Conservation (phyloP, 2,113 vertebrate genomes). For the Spea bombifrons region DNA sequence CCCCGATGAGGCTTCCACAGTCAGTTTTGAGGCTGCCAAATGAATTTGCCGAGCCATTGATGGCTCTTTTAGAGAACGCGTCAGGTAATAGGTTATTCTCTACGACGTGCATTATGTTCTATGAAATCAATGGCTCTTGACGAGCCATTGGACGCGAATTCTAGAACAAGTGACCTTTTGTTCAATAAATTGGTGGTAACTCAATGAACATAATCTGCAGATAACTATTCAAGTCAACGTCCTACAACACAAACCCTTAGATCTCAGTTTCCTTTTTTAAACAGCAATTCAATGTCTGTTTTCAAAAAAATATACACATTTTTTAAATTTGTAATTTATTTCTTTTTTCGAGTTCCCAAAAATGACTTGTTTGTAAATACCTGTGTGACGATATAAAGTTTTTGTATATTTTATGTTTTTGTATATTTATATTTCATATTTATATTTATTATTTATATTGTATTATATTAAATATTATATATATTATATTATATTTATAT, state of each 20-base stretch:
- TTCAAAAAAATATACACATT: too few species aligned
- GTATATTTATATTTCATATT: too few species aligned
- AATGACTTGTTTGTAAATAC: too few species aligned
- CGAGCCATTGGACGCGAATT: neutral
- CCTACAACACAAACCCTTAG: neutral
- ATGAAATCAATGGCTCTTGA: constrained; percentile 35
- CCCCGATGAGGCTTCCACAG: too few species aligned
- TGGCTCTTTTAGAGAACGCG: constrained; percentile 37
- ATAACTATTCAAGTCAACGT: constrained; percentile 29
- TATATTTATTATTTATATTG: too few species aligned
- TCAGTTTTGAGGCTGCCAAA: neutral
- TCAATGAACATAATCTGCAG: constrained; percentile 49
- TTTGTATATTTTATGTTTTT: too few species aligned
- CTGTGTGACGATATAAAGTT: too few species aligned
- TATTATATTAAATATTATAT: too few species aligned
- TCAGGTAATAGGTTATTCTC: constrained; percentile 9
- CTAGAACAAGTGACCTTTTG: constrained; percentile 38
- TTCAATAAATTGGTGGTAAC: constrained; percentile 47
- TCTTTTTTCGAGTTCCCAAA: too few species aligned
- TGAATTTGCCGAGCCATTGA: constrained; percentile 39
- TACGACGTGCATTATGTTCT: constrained; percentile 6
- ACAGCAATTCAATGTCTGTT: neutral
- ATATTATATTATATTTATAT: too few species aligned
- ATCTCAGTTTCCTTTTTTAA: neutral
- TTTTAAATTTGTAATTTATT: too few species aligned